These are phyloP conservation scores for Genyomyrus donnyi DNA, from an alignment of 2,113 vertebrate species.

Conservation along the genomic window DNA sequence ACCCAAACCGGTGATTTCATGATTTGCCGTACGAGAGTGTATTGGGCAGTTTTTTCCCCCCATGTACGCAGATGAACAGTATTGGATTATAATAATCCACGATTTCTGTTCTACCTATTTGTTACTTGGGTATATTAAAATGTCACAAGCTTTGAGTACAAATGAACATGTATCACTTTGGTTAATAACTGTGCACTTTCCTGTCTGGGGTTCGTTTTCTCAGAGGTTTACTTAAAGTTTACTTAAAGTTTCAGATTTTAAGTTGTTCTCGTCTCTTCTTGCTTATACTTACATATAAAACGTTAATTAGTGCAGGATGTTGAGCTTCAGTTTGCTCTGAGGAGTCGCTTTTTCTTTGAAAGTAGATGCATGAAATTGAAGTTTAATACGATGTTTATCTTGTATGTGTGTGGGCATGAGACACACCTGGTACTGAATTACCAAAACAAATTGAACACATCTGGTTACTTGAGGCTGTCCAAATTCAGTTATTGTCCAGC, in stretches of 20 bases:
- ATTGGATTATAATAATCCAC: neutral
- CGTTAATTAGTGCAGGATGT: neutral
- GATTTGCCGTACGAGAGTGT: neutral
- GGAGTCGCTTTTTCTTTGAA: neutral
- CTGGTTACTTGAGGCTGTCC: neutral
- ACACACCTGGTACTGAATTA: neutral
- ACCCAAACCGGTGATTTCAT: neutral
- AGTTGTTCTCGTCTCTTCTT: neutral
- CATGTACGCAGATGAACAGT: neutral
- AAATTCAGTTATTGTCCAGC: neutral
- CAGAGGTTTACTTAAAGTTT: neutral
- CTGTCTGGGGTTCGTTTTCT: neutral
- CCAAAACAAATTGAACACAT: neutral
- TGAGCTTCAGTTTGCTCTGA: neutral
- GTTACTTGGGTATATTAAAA: neutral
- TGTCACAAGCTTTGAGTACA: neutral
- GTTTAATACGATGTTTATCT: neutral
- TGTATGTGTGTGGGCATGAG: neutral
- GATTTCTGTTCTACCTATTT: neutral
- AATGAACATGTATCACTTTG: neutral
- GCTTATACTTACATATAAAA: neutral
- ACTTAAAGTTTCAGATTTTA: neutral
- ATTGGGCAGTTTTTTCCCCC: neutral
- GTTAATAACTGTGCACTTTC: neutral
- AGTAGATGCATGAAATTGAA: neutral